Conservation (phyloP, 2,888 invertebrate genomes). For the Hypselothyrea guttata region DNA sequence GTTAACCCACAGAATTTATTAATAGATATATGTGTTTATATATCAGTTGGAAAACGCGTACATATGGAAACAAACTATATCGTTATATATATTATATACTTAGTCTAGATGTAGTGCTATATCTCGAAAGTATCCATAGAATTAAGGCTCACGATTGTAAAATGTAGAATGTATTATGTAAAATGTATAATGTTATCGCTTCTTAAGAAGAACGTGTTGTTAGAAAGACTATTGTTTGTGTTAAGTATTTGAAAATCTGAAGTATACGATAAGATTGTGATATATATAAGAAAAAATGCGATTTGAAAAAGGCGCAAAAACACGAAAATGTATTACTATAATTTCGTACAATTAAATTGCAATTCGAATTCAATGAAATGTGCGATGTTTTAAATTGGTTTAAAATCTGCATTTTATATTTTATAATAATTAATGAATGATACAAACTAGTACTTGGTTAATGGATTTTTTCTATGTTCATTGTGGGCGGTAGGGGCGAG, state of each 20-base stretch:
- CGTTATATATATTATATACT: constrained; percentile 42
- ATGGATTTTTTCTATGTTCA: no score
- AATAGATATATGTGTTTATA: constrained; percentile 37
- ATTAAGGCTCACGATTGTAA: constrained; percentile 54
- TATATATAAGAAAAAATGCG: constrained; percentile 66
- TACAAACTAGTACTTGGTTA: no score
- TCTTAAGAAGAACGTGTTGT: constrained; percentile 75
- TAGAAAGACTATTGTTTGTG: constrained; percentile 44
- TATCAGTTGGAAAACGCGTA: constrained; percentile 56
- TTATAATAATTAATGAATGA: no score
- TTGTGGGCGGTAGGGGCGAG: no score
- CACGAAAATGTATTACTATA: constrained; percentile 29
- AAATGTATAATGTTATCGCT: constrained; percentile 73
- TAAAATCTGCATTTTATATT: no score
- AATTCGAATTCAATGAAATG: constrained; percentile 29
- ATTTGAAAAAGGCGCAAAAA: constrained; percentile 60
- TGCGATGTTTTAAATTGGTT: no score
- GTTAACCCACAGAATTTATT: constrained; percentile 48
- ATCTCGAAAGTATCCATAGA: constrained; percentile 46
- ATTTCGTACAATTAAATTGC: constrained; percentile 32
- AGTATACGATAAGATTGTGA: constrained; percentile 66
- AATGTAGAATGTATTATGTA: no score
- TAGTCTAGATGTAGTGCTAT: constrained; percentile 50
- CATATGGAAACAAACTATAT: constrained; percentile 60
- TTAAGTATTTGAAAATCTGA: constrained; percentile 53